Evolutionary conservation across 2,797 vertebrate species (phyloP), one percentile per base, ranked within the genome.

Genomic region (Cyclopterus lumpus): DNA sequence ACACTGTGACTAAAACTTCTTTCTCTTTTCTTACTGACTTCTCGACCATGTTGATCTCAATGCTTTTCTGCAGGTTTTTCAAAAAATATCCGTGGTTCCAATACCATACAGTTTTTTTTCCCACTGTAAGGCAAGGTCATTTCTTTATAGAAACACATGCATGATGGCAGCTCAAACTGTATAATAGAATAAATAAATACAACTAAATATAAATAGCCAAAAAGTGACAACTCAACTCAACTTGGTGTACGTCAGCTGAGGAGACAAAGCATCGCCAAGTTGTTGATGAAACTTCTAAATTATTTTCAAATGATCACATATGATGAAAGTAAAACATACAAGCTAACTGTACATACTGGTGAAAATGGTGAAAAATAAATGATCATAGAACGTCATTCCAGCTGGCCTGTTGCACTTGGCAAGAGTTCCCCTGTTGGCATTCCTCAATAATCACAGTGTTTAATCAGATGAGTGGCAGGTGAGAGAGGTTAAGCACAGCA

Each of bases 391-490:
- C 81, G 71, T 54, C 0, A 0, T 67, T 71, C 30, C 49, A 79
- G 53, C 61, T 62, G 63, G 55, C 49, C 49, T 24, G 24, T 54
- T 49, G 16, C 44, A 67, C 46, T 8, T 66, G 36, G 55, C 32
- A 34, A 79, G 40, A 69, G 77, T 61, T 89, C 75, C 75, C 51
- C 73, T 40, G 75, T 70, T 9, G 3, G 63, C 58, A 67, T 74
- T 70, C 55, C 79, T 79, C 75, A 86, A 87, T 82, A 83, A 74
- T 71, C 6, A 22, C 66, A 26, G 58, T 81, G 75, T 79, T 87
- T 81, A 88, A 86, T 86, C 79, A 85, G 71, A 91, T 88, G 87
- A 93, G 61, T 88, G 90, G 86, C 89, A 86, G 81, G 86, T 88
- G 81, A 89, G 64, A 71, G 73, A 82, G 88, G 88, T 91, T 91